These are phyloP conservation scores for Agriopis leucophaearia DNA, from an alignment of 2,888 invertebrate species.

Conservation along the genomic window DNA sequence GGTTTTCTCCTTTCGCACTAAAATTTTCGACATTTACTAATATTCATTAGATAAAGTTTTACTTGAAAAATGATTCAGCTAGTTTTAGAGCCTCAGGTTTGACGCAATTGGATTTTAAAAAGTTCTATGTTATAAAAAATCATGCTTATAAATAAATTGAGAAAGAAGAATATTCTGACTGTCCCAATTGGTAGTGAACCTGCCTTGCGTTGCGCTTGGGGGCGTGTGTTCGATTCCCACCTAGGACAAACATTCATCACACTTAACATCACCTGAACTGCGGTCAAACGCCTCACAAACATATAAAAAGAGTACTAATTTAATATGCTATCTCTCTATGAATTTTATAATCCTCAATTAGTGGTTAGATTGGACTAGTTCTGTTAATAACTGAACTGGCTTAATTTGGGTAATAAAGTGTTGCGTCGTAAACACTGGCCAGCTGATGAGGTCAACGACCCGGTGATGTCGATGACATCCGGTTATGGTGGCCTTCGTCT, in stretches of 20 bases:
- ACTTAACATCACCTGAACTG: too few species aligned
- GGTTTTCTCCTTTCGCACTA: not conserved
- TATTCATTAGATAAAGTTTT: not conserved
- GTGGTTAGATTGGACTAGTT: slow-evolving; percentile 43
- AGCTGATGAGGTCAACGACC: slow-evolving; percentile 58
- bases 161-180: too few species aligned
- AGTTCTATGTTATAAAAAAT: too few species aligned
- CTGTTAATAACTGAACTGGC: slow-evolving; percentile 39
- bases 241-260: too few species aligned
- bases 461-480: slow-evolving; percentile 50
- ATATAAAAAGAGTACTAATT: too few species aligned
- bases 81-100: not conserved
- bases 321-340: slow-evolving; percentile 11
- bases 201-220: too few species aligned
- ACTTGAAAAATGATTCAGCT: not conserved
- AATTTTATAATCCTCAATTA: slow-evolving; percentile 36
- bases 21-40: not conserved
- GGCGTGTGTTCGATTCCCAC: too few species aligned
- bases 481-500: slow-evolving; percentile 44
- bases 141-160: too few species aligned
- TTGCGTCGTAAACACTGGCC: slow-evolving; percentile 45
- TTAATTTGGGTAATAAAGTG: slow-evolving; percentile 40
- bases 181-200: too few species aligned
- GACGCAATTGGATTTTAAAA: too few species aligned
- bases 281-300: too few species aligned